phyloP scores from a whole-genome alignment of 2,797 vertebrate genomes.

The Protonibea diacanthus region DNA sequence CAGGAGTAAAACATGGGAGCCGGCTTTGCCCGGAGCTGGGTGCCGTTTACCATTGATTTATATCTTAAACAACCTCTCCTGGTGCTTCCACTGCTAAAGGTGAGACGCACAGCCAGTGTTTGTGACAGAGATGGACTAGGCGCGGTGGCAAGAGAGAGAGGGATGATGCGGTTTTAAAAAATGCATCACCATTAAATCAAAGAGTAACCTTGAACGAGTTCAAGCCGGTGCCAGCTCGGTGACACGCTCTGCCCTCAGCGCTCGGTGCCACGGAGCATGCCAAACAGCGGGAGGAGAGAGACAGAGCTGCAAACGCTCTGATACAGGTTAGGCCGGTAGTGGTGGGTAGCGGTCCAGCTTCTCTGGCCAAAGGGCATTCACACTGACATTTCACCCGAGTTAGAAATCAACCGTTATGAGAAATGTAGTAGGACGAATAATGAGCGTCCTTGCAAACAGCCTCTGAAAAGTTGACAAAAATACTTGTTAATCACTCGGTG shows the following conservation, averaged over 20 bases:
- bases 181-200: constrained; percentile 84
- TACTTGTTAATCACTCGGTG: constrained; percentile 22
- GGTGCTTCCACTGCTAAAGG: constrained; percentile 76
- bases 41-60: constrained; percentile 79
- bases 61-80: constrained; percentile 77
- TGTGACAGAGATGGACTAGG: constrained; percentile 83
- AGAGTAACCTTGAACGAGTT: constrained; percentile 81
- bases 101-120: constrained; percentile 74
- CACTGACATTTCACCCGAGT: constrained; percentile 35
- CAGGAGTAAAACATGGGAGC: constrained; percentile 72
- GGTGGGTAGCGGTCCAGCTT: constrained; percentile 50
- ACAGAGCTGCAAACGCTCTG: constrained; percentile 28
- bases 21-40: constrained; percentile 38
- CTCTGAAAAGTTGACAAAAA: constrained; percentile 1
- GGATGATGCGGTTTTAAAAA: constrained; percentile 78
- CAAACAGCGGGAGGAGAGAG: constrained; percentile 52
- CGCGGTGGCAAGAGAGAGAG: constrained; percentile 65
- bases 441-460: constrained; percentile 50
- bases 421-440: no score
- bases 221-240: constrained; percentile 70
- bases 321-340: constrained; percentile 49
- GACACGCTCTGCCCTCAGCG: constrained; percentile 69
- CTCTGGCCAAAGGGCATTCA: constrained; percentile 62
- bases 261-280: constrained; percentile 63
- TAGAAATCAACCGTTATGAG: constrained; percentile 34